Conservation (phyloP, 2,888 invertebrate species). For the Agonopterix heracliana region DNA sequence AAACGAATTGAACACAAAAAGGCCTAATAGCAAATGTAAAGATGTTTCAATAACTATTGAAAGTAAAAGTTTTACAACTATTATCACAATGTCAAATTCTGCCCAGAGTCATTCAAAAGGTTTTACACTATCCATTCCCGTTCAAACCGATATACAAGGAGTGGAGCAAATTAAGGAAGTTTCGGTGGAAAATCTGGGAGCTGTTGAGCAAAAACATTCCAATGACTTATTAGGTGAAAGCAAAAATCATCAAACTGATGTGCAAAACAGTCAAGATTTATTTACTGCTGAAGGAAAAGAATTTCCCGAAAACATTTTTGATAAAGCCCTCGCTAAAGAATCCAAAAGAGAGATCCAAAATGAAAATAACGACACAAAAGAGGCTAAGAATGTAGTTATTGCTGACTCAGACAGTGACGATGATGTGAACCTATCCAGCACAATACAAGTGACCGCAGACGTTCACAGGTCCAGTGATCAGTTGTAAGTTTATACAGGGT, state of each 20-base stretch:
- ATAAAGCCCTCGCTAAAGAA: background rate
- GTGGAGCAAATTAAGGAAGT: background rate
- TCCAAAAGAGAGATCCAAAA: background rate
- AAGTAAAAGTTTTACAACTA: constrained; percentile 31
- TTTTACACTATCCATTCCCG: constrained; percentile 24
- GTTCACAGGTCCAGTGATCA: constrained; percentile 43
- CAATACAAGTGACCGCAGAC: constrained; percentile 43
- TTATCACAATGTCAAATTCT: constrained; percentile 31
- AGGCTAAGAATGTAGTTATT: constrained; percentile 21
- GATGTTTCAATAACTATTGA: constrained; percentile 44
- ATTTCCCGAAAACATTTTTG: background rate
- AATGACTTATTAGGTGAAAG: background rate
- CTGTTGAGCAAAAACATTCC: background rate
- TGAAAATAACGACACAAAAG: constrained; percentile 1
- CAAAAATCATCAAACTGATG: background rate
- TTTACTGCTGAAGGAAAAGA: constrained; percentile 17
- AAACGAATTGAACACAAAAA: constrained; percentile 1
- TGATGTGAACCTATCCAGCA: constrained; percentile 24
- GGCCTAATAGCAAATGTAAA: constrained; percentile 12
- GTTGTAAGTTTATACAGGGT: constrained; percentile 38
- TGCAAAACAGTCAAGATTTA: constrained; percentile 25
- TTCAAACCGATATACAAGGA: constrained; percentile 41
- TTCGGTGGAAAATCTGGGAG: too few species aligned
- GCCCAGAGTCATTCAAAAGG: constrained; percentile 13
- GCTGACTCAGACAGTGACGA: constrained; percentile 57